Evolutionary conservation across 2,888 invertebrate genomes (phyloP).

Genomic region (Athalia cordata): DNA sequence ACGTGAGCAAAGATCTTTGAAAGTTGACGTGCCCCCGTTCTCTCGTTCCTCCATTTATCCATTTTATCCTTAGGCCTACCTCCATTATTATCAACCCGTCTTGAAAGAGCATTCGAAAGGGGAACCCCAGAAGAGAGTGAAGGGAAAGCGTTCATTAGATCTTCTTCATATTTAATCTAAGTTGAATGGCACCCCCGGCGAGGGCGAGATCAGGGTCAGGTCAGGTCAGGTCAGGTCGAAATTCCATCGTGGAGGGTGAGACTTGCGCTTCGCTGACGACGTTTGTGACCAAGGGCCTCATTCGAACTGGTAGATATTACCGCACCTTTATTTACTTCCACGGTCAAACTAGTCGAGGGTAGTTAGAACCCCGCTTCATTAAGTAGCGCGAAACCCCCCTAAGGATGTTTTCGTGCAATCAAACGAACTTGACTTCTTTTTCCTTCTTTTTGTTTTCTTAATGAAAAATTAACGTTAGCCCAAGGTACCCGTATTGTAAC

Average conservation of each 20-base stretch:
- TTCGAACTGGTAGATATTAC: constrained; percentile 17
- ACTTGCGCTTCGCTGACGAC: neutral
- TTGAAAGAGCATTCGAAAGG: constrained; percentile 44
- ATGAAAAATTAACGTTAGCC: neutral
- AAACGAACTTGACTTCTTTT: neutral
- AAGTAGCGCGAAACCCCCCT: constrained; percentile 13
- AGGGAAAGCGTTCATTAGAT: constrained; percentile 59
- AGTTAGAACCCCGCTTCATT: constrained; percentile 21
- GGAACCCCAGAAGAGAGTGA: constrained; percentile 47
- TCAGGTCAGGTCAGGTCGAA: neutral
- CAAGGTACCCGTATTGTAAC: neutral
- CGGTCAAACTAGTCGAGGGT: constrained; percentile 10
- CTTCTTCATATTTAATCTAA: constrained; percentile 63
- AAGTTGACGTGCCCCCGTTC: constrained; percentile 31
- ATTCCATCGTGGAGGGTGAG: constrained; percentile 40
- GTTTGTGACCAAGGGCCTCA: constrained; percentile 36
- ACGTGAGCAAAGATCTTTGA: constrained; percentile 23
- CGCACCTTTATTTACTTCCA: constrained; percentile 24
- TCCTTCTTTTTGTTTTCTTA: neutral
- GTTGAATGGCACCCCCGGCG: constrained; percentile 53
- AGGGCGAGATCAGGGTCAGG: neutral
- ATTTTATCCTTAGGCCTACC: constrained; percentile 32
- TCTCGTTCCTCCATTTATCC: constrained; percentile 22
- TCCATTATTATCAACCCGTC: constrained; percentile 37
- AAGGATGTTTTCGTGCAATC: constrained; percentile 27